These are phyloP conservation scores for Copidosoma floridanum DNA, from an alignment of 1,140 invertebrate species.

Conservation along the genomic window DNA sequence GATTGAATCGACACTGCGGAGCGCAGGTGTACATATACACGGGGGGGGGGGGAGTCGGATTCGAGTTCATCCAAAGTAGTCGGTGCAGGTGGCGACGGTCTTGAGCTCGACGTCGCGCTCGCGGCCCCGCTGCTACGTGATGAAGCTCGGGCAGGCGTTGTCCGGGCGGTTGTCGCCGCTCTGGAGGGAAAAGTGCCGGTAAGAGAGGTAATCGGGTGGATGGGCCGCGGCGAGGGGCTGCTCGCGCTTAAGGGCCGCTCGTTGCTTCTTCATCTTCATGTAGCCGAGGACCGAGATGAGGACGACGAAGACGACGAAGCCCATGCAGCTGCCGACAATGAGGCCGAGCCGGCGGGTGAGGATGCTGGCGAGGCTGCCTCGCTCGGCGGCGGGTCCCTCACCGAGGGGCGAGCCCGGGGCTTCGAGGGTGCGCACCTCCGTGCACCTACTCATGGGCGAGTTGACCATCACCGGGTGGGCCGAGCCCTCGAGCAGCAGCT, in stretches of 20 bases:
- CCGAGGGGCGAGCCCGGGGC: slow-evolving; percentile 65
- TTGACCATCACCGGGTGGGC: slow-evolving; percentile 68
- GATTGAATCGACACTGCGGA: not conserved
- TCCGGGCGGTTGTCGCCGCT: slow-evolving; percentile 49
- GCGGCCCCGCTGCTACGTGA: too few relatives aligned
- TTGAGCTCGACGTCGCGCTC: too few relatives aligned
- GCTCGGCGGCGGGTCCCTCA: slow-evolving; percentile 64
- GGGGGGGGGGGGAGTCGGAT: too few relatives aligned
- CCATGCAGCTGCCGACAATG: slow-evolving; percentile 81
- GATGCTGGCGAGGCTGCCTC: slow-evolving; percentile 62
- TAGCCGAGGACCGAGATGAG: slow-evolving; percentile 80
- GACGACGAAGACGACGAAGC: slow-evolving; percentile 79
- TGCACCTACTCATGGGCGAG: slow-evolving; percentile 72
- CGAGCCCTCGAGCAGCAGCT: slow-evolving; percentile 56
- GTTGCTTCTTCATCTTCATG: slow-evolving; percentile 80
- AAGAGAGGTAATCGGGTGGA: slow-evolving; percentile 72
- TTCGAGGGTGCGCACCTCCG: slow-evolving; percentile 73
- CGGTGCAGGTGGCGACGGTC: slow-evolving; percentile 46
- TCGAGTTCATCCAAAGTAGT: too few relatives aligned
- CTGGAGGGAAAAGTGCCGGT: slow-evolving; percentile 67
- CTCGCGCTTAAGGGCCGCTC: slow-evolving; percentile 70
- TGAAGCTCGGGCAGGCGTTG: slow-evolving; percentile 53
- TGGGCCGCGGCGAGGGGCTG: slow-evolving; percentile 61
- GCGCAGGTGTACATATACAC: too few relatives aligned
- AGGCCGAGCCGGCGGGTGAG: slow-evolving; percentile 76